Conservation (phyloP, 2,113 vertebrate species). For the Bostrychus sinensis region DNA sequence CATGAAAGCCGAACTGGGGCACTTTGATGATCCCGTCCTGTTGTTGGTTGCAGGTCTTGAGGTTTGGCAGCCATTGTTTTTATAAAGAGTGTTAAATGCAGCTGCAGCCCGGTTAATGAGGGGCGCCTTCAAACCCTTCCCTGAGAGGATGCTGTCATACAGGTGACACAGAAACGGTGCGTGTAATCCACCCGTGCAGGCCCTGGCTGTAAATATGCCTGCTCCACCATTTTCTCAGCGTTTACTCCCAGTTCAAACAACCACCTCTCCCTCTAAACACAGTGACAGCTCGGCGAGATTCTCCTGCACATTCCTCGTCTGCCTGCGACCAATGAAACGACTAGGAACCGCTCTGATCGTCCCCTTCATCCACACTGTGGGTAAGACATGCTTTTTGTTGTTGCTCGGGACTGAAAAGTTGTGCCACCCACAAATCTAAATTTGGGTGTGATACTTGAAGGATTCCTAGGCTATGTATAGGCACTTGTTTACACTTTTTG, state of each 20-base stretch:
- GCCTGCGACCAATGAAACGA: constrained; percentile 68
- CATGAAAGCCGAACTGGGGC: constrained; percentile 34
- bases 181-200: constrained; percentile 65
- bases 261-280: constrained; percentile 55
- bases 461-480: constrained; percentile 16
- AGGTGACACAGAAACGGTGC: constrained; percentile 71
- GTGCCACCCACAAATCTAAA: constrained; percentile 52
- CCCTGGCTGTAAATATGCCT: constrained; percentile 78
- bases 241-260: constrained; percentile 79
- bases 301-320: constrained; percentile 58
- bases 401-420: constrained; percentile 58
- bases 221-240: constrained; percentile 72
- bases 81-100: constrained; percentile 69
- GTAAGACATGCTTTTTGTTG: constrained; percentile 58
- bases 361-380: constrained; percentile 65
- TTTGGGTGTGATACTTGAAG: constrained; percentile 43
- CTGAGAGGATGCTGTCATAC: constrained; percentile 75
- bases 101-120: constrained; percentile 70
- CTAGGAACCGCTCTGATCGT: constrained; percentile 71
- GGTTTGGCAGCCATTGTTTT: constrained; percentile 69
- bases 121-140: constrained; percentile 63
- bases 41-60: constrained; percentile 63
- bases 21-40: constrained; percentile 63
- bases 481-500: not conserved
- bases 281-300: constrained; percentile 74